A percentile compares a stretch with the other conserved stretches of the same genome.
Conservation (phyloP, 2,113 vertebrate genomes). For the Hylia prasina region DNA sequence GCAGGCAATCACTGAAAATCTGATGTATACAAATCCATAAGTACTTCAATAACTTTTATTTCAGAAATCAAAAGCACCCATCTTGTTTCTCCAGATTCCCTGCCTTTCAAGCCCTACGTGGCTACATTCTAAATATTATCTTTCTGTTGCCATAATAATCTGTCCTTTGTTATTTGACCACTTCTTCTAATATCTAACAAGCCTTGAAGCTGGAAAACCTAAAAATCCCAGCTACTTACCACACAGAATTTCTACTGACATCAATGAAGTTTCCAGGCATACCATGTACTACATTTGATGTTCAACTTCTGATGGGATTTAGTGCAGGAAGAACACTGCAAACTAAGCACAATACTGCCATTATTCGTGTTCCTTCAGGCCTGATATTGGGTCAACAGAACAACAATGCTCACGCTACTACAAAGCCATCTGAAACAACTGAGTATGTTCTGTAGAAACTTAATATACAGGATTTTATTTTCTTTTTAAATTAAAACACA, state of each 20-base stretch:
- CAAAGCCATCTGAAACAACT: not conserved
- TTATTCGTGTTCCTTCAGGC: slow-evolving; percentile 41
- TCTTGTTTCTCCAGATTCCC: not conserved
- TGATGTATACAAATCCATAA: rapidly evolving
- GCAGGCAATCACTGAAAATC: not conserved
- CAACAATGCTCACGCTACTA: not conserved
- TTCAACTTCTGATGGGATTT: not conserved
- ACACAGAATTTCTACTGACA: not conserved
- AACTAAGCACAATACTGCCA: slow-evolving; percentile 38
- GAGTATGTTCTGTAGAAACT: not conserved
- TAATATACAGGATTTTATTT: not conserved
- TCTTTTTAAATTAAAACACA: not conserved
- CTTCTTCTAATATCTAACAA: not conserved
- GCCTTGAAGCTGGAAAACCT: not conserved
- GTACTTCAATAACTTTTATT: not conserved
- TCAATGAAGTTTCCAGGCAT: not conserved
- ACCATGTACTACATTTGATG: not conserved
- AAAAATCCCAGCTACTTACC: not conserved
- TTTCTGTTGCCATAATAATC: not conserved
- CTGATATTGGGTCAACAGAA: slow-evolving; percentile 59
- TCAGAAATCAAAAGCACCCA: not conserved
- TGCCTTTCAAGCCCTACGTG: not conserved
- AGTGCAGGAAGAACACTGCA: not conserved
- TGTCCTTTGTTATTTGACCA: not conserved
- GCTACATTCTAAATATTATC: not conserved